These are phyloP conservation scores for Idaea biselata DNA, from an alignment of 2,888 invertebrate species.

Conservation along the genomic window DNA sequence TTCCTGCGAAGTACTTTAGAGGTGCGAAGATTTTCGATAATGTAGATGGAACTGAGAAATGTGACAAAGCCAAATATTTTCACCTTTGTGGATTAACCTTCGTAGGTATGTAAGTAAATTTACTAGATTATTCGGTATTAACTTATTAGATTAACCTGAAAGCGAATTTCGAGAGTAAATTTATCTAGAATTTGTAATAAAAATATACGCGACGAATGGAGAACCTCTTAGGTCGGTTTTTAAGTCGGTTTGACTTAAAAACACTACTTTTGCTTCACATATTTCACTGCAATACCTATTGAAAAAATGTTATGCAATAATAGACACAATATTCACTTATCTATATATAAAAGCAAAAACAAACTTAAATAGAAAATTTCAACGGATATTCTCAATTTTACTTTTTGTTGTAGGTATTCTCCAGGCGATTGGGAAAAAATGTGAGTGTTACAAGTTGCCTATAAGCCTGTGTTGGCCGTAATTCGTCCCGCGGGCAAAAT, in stretches of 20 bases:
- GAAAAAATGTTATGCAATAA: no score
- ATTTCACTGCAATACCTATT: no score
- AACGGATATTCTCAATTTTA: not conserved
- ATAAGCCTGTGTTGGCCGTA: conserved; percentile 26
- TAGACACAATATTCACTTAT: not conserved
- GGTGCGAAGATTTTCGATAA: conserved; percentile 52
- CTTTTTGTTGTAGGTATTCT: conserved; percentile 15
- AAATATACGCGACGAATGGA: no score
- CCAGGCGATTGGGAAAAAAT: conserved; percentile 17
- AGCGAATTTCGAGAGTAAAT: not conserved
- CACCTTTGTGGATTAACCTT: conserved; percentile 13
- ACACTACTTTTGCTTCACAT: no score
- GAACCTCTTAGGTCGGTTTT: no score
- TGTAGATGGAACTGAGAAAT: conserved; percentile 48
- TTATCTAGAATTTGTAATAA: not conserved
- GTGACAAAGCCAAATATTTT: conserved; percentile 49
- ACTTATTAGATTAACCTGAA: not conserved
- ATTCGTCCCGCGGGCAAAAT: conserved; percentile 37
- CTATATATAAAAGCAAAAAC: not conserved
- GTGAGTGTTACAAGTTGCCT: conserved; percentile 28
- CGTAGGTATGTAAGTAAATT: conserved; percentile 18
- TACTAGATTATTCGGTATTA: conserved; percentile 13
- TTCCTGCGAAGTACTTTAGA: conserved; percentile 40
- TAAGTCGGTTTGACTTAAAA: no score
- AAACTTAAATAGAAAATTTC: not conserved